These are phyloP conservation scores for Ctenochaetus hawaiiensis DNA, from an alignment of 2,797 vertebrate species.

Conservation along the genomic window DNA sequence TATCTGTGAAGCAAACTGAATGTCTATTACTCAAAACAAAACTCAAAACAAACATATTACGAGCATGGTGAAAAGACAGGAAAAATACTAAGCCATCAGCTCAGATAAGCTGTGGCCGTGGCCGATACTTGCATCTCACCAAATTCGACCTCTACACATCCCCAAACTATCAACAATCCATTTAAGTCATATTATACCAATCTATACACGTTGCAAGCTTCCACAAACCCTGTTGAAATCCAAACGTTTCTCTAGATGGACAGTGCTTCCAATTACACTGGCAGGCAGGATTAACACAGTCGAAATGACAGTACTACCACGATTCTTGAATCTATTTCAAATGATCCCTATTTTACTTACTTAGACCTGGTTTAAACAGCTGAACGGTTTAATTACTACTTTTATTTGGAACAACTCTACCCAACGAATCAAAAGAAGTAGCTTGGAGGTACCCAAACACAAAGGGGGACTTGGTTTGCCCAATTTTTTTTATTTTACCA, in stretches of 20 bases:
- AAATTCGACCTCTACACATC: not conserved
- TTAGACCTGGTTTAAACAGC: not conserved
- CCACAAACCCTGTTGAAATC: no score
- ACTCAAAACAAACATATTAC: not conserved
- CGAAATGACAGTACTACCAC: not conserved
- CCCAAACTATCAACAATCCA: not conserved
- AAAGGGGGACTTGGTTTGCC: not conserved
- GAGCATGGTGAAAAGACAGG: not conserved
- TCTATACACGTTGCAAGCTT: not conserved
- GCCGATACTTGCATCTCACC: not conserved
- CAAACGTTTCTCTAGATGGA: not conserved
- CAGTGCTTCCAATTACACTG: not conserved
- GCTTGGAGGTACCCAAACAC: not conserved
- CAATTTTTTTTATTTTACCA: not conserved
- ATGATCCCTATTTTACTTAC: not conserved
- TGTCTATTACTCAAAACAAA: not conserved
- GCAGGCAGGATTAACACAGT: not conserved
- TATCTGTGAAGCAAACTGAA: not conserved
- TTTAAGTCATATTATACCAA: not conserved
- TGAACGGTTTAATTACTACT: not conserved
- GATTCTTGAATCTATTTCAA: not conserved
- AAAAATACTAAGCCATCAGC: not conserved
- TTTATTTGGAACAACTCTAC: not conserved
- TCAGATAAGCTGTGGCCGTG: not conserved
- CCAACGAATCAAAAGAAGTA: not conserved